phyloP scores from a whole-genome alignment of 2,113 vertebrate species.

The Engystomops pustulosus region DNA sequence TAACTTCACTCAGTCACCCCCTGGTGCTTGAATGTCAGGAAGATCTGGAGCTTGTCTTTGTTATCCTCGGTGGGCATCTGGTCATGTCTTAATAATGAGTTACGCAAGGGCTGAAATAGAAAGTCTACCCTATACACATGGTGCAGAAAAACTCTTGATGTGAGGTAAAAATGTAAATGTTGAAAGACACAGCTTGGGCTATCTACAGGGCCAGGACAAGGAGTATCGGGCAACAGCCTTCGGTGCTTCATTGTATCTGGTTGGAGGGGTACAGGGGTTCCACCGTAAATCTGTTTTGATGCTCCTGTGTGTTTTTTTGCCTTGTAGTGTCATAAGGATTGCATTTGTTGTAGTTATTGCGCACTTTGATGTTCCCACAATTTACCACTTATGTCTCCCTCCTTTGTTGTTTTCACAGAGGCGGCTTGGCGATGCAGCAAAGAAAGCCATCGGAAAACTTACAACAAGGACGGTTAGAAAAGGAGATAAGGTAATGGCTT shows the following conservation, averaged over 20 bases:
- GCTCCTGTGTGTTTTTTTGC: no score
- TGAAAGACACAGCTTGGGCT: no score
- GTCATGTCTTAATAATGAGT: not conserved
- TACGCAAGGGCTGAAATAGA: not conserved
- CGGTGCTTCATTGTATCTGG: no score
- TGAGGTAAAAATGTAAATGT: no score
- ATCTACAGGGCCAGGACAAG: no score
- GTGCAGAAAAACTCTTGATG: not conserved
- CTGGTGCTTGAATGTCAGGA: conserved; percentile 42
- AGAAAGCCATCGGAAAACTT: conserved; percentile 95
- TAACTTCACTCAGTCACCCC: conserved; percentile 6
- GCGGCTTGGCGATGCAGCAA: conserved; percentile 94
- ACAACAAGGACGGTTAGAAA: conserved; percentile 95
- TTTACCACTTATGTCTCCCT: conserved; percentile 54
- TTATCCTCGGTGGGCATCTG: not conserved
- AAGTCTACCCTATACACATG: not conserved
- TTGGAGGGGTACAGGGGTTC: no score
- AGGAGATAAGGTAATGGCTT: conserved; percentile 90
- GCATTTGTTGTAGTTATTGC: no score
- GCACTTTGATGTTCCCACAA: no score
- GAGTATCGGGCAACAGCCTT: no score
- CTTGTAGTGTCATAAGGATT: no score
- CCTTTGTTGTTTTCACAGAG: conserved; percentile 80
- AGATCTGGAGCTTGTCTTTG: not conserved
- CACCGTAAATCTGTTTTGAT: no score